Conservation (phyloP, 2,888 invertebrate genomes). For the Orchesellides sinensis region DNA sequence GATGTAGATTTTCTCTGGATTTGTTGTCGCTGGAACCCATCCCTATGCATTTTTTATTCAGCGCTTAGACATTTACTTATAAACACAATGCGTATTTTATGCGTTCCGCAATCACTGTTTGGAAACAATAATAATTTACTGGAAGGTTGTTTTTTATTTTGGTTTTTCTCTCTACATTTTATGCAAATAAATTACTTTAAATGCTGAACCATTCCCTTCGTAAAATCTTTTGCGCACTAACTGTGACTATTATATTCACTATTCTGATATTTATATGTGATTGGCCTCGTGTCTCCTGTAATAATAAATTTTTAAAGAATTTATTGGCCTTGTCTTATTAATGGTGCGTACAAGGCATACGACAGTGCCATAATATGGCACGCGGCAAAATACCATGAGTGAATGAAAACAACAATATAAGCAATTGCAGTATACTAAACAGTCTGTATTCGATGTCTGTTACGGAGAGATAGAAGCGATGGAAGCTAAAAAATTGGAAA, state of each 20-base stretch:
- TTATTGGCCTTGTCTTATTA: conserved; percentile 48
- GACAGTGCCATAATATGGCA: too few species aligned
- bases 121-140: background rate
- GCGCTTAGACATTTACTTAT: background rate
- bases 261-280: too few species aligned
- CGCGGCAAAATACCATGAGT: too few species aligned
- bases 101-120: background rate
- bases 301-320: conserved; percentile 46
- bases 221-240: too few species aligned
- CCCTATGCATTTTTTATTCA: background rate
- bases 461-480: too few species aligned
- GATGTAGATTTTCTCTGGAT: too few species aligned
- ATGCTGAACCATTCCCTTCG: background rate
- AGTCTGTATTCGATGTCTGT: too few species aligned
- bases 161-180: background rate
- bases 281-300: conserved; percentile 28
- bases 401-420: too few species aligned
- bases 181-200: conserved; percentile 10
- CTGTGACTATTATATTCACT: too few species aligned
- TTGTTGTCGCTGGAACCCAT: too few species aligned
- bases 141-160: background rate
- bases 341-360: conserved; percentile 33
- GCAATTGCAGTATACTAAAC: too few species aligned
- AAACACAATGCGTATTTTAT: background rate
- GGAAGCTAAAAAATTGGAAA: too few species aligned